phyloP scores from a whole-genome alignment of 2,888 invertebrate genomes.

The Cyclophora punctaria region DNA sequence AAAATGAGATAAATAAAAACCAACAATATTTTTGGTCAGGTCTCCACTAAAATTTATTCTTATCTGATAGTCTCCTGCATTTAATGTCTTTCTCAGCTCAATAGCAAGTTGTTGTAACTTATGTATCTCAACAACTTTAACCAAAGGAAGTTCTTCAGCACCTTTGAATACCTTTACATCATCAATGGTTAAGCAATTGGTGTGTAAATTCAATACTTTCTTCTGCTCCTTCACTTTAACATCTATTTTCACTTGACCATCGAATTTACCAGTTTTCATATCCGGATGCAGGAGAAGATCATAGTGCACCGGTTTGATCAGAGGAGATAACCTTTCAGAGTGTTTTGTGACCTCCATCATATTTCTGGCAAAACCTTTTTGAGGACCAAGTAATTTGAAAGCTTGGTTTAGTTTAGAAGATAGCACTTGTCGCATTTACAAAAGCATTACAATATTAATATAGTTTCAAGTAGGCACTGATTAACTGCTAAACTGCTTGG shows the following conservation, averaged over 20 bases:
- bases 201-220: conserved; percentile 72
- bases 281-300: conserved; percentile 46
- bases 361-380: too few species aligned
- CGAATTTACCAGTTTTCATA: conserved; percentile 40
- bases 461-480: too few species aligned
- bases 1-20: conserved; percentile 82
- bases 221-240: conserved; percentile 50
- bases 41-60: conserved; percentile 78
- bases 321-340: conserved; percentile 43
- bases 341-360: neutral
- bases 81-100: conserved; percentile 35
- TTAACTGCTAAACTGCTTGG: too few species aligned
- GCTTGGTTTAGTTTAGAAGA: conserved; percentile 25
- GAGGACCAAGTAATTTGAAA: conserved; percentile 8
- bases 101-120: conserved; percentile 52
- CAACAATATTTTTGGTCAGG: conserved; percentile 80
- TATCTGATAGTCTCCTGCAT: conserved; percentile 65
- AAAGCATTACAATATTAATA: neutral
- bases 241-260: conserved; percentile 50
- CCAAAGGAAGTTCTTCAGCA: conserved; percentile 31
- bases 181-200: conserved; percentile 73
- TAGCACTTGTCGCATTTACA: conserved; percentile 6
- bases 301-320: conserved; percentile 52
- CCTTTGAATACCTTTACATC: conserved; percentile 43
- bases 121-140: conserved; percentile 42